Base-by-base conservation (phyloP, 2,113 vertebrate species). In the Podarcis muralis region DNA sequence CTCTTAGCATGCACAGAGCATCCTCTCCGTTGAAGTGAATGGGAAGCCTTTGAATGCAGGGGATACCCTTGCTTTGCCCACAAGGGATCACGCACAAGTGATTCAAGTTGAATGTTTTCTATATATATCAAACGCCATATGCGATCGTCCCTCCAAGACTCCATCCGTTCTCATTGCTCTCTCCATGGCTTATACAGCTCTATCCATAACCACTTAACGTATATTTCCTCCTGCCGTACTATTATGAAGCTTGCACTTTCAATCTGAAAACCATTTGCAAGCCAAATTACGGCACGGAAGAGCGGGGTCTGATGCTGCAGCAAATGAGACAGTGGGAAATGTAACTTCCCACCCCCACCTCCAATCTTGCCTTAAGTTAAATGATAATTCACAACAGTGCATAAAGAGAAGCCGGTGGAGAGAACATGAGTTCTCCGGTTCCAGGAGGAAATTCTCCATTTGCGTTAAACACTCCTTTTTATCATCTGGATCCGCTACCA, bases 331-430 rank as follows among this genome's bases (percentile, higher is more conserved):
- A 88, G 91, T 80, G 68, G 91, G 91, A 92, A 93, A 94, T 82
- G 72, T 8, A 92, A 94, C 91, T 53, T 27, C 20, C 48, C 27
- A 57, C 6, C 92, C 92, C 88, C 93, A 90, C 71, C 75, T 59
- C 48, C 92, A 59, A 76, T 92, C 48, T 92, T 93, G 85, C 93
- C 94, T 92, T 93, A 89, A 94, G 91, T 94, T 84, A 90, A 89
- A 90, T 93, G 94, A 94, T 93, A 94, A 94, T 89, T 95, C 93
- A 93, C 93, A 95, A 93, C 87, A 0, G 94, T 92, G 94, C 93
- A 94, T 91, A 92, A 92, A 96, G 94, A 93, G 87, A 89, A 93
- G 88, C 69, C 72, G 68, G 92, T 88, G 9, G 48, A 93, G 93
- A 93, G 91, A 94, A 92, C 91, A 92, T 2, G 37, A 91, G 91